These are phyloP conservation scores for Panonychus citri DNA, from an alignment of 1,140 invertebrate species.

Conservation along the genomic window DNA sequence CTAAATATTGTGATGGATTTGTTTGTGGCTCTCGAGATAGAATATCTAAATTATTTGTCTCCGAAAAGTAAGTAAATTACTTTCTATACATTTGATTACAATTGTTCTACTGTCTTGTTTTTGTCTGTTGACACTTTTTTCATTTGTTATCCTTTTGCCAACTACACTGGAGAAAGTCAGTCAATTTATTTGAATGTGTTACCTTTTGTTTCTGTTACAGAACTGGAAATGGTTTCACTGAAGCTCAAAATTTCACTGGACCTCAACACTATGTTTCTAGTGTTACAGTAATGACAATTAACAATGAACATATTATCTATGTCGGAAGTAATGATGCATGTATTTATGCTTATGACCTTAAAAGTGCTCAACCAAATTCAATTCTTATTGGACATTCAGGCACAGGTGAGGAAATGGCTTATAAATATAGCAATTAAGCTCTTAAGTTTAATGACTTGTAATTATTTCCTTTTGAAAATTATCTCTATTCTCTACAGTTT, in stretches of 20 bases:
- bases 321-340: constrained; percentile 69
- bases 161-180: too few species aligned
- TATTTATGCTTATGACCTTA: constrained; percentile 43
- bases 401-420: constrained; percentile 23
- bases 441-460: neutral
- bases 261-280: constrained; percentile 64
- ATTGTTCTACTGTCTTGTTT: too few species aligned
- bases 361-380: constrained; percentile 31
- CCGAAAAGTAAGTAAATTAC: constrained; percentile 36
- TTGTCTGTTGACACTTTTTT: too few species aligned
- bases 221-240: constrained; percentile 25
- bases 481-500: constrained; percentile 37
- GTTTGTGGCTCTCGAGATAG: constrained; percentile 64
- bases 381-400: constrained; percentile 53
- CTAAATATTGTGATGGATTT: constrained; percentile 34
- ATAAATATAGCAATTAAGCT: too few species aligned
- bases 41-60: constrained; percentile 57
- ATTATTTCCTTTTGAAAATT: constrained; percentile 12
- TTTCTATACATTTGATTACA: neutral
- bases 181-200: too few species aligned
- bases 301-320: constrained; percentile 43
- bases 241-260: constrained; percentile 42
- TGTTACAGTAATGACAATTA: constrained; percentile 45
- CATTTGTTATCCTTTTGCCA: too few species aligned
- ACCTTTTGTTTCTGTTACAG: constrained; percentile 20